phyloP scores from a whole-genome alignment of 2,888 invertebrate species.

The Arrhopalites spinosus region DNA sequence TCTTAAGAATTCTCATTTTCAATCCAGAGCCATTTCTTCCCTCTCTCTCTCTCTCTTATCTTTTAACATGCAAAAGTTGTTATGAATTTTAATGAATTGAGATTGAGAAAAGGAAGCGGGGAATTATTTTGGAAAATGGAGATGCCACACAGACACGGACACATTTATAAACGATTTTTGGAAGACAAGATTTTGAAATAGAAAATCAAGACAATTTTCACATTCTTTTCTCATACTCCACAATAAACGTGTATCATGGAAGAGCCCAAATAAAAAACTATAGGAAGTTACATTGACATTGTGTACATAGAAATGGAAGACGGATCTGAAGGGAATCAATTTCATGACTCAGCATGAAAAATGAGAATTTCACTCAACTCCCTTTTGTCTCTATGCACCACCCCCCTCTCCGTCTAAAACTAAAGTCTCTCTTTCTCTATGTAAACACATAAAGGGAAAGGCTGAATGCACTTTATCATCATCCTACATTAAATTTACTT shows the following conservation, averaged over 20 bases:
- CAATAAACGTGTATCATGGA: no score
- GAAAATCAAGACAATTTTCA: no score
- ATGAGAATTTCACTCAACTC: constrained; percentile 15
- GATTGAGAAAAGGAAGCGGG: no score
- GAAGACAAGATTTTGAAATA: no score
- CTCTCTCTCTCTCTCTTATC: neutral
- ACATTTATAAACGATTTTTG: no score
- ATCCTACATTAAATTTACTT: constrained; percentile 24
- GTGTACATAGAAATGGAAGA: neutral
- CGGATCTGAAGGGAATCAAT: constrained; percentile 21
- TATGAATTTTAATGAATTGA: no score
- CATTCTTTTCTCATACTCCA: no score
- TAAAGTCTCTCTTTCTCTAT: neutral
- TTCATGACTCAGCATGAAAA: constrained; percentile 28
- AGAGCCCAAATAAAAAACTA: no score
- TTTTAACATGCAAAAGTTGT: neutral
- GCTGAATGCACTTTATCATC: constrained; percentile 19
- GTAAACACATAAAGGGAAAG: neutral
- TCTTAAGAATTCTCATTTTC: constrained; percentile 4
- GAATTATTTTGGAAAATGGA: no score
- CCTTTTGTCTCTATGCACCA: constrained; percentile 1
- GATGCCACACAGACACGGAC: no score
- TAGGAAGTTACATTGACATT: no score
- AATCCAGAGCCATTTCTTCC: neutral
- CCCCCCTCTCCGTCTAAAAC: neutral